Base-by-base conservation (phyloP, 2,113 vertebrate species). In the Poecile atricapillus region DNA sequence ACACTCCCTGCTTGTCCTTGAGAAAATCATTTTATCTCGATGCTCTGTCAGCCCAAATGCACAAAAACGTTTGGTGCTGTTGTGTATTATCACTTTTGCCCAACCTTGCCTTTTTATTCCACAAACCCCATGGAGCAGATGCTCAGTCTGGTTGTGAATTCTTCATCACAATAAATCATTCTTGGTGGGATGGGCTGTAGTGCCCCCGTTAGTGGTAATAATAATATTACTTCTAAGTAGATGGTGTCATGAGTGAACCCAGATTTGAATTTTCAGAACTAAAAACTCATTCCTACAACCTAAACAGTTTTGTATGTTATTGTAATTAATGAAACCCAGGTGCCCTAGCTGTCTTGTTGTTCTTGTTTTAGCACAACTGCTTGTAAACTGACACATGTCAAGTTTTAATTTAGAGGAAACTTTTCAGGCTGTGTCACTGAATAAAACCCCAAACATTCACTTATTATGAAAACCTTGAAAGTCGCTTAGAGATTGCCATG, bases 381-480 rank as follows among this genome's bases (percentile, higher is more conserved):
- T 82, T 91, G 60, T 60, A 83, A 86, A 93, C 75, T 90, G 93
- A 83, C 90, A 84, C 30, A 23, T 77, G 90, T 89, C 87, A 87
- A 91, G 87, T 74, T 95, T 89, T 93, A 76, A 91, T 95, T 94
- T 91, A 94, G 89, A 94, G 52, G 55, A 90, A 97, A 94, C 85
- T 95, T 96, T 90, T 73, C 80, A 79, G 63, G 47, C 74, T 64
- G 94, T 95, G 83, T 89, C 90, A 95, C 83, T 90, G 41, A 47
- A 14, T 87, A 64, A 82, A 86, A 5, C 70, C 56, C 70, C 46
- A 65, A 68, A 78, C 46, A 71, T 24, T 28, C 53, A 17, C 84
- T 95, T 96, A 84, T 90, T 95, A 71, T 87, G 81, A 77, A 94
- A 97, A 92, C 89, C 47, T 94, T 87, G 89, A 60, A 97, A 94